phyloP scores from a whole-genome alignment of 2,797 vertebrate species.

The Hirundo rustica region DNA sequence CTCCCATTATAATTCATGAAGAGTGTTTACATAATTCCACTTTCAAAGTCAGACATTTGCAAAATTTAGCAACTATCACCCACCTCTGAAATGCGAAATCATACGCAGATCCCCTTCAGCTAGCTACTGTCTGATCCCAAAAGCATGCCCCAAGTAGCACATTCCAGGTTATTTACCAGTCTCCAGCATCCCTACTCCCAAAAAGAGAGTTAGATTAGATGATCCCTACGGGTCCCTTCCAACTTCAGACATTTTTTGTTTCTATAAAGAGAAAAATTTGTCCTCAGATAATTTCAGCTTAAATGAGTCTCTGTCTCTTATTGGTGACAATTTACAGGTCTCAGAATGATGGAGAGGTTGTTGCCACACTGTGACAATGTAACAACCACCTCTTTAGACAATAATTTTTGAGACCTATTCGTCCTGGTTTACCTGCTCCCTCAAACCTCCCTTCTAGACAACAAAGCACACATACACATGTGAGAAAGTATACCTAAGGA shows the following conservation, averaged over 20 bases:
- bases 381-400: background rate
- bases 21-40: constrained; percentile 30
- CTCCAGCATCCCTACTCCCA: background rate
- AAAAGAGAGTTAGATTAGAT: background rate
- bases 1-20: constrained; percentile 34
- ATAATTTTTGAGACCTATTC: background rate
- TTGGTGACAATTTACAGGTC: background rate
- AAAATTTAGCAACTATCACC: constrained; percentile 32
- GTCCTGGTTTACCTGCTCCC: background rate
- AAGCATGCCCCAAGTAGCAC: background rate
- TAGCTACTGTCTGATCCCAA: background rate
- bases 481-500: background rate
- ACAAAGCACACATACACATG: background rate
- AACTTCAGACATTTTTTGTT: background rate
- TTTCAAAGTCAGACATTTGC: constrained; percentile 51
- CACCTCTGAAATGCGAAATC: constrained; percentile 36
- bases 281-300: background rate
- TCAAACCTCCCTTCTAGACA: background rate
- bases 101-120: background rate
- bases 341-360: background rate
- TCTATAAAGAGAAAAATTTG: background rate
- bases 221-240: background rate
- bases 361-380: background rate
- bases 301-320: background rate
- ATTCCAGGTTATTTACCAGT: background rate